A percentile compares a stretch with the other conserved stretches of the same genome.
These are phyloP conservation scores for Lutraria rhynchaena DNA, from an alignment of 1,140 invertebrate species.

Conservation along the genomic window DNA sequence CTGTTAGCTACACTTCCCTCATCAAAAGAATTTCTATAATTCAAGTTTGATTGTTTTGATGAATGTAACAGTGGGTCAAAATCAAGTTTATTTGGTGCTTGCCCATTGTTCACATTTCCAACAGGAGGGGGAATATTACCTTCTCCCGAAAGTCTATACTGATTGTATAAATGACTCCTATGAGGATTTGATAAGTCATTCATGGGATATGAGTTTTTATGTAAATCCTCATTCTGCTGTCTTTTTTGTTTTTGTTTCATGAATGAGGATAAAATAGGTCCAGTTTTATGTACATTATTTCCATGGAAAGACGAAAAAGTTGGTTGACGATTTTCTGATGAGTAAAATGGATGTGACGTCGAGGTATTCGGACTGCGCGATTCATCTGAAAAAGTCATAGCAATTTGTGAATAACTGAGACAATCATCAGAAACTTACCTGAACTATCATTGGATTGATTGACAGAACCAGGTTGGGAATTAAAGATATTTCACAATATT, in stretches of 20 bases:
- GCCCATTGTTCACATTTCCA: constrained; percentile 3
- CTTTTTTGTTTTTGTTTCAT: constrained; percentile 39
- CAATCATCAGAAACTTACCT: not conserved
- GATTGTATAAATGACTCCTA: constrained; percentile 22
- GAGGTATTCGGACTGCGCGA: constrained; percentile 52
- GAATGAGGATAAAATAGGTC: constrained; percentile 50
- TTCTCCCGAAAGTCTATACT: constrained; percentile 36
- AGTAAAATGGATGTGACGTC: constrained; percentile 50
- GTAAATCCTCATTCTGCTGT: constrained; percentile 6
- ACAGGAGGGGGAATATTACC: not conserved
- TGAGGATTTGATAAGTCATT: constrained; percentile 52
- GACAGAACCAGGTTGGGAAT: too few relatives aligned
- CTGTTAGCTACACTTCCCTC: constrained; percentile 61
- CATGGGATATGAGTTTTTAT: constrained; percentile 44
- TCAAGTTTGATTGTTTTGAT: constrained; percentile 49
- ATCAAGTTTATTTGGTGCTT: constrained; percentile 41
- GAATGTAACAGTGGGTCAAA: constrained; percentile 35
- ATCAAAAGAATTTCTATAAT: constrained; percentile 41
- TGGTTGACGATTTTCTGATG: constrained; percentile 45
- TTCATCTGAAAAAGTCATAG: constrained; percentile 56
- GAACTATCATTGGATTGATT: too few relatives aligned
- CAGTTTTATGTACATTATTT: constrained; percentile 55
- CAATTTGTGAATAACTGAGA: not conserved
- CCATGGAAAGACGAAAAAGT: constrained; percentile 66
- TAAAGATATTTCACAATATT: too few relatives aligned